phyloP scores from a whole-genome alignment of 2,888 invertebrate species.

The Agrotis exclamationis region DNA sequence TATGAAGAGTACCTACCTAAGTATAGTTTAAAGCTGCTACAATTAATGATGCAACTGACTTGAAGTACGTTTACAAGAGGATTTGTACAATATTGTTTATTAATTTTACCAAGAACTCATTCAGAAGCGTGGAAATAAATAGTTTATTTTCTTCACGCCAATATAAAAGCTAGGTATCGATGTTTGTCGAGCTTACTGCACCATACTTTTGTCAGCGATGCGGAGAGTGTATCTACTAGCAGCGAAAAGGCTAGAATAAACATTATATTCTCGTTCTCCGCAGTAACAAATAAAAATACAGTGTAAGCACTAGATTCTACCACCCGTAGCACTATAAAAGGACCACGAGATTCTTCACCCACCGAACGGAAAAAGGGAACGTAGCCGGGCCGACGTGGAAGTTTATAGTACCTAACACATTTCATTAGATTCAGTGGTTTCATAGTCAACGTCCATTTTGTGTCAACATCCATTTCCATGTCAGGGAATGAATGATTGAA shows the following conservation, averaged over 20 bases:
- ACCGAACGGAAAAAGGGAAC: background rate
- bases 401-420: background rate
- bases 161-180: background rate
- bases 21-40: too few species aligned
- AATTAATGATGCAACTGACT: too few species aligned
- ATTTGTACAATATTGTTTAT: background rate
- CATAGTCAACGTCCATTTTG: background rate
- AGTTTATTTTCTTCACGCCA: background rate
- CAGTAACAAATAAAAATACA: conserved; percentile 7
- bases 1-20: too few species aligned
- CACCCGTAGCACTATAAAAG: background rate
- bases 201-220: background rate
- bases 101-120: background rate
- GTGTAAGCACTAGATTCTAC: background rate
- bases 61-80: too few species aligned
- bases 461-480: background rate
- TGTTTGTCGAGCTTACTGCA: background rate
- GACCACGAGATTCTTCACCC: background rate
- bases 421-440: conserved; percentile 16
- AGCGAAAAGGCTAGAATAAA: conserved; percentile 13
- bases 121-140: background rate
- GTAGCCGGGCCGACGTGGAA: background rate
- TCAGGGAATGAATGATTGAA: background rate
- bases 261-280: background rate
- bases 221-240: background rate